Conservation (phyloP, 1,140 invertebrate genomes). For the Coelopa frigida region DNA sequence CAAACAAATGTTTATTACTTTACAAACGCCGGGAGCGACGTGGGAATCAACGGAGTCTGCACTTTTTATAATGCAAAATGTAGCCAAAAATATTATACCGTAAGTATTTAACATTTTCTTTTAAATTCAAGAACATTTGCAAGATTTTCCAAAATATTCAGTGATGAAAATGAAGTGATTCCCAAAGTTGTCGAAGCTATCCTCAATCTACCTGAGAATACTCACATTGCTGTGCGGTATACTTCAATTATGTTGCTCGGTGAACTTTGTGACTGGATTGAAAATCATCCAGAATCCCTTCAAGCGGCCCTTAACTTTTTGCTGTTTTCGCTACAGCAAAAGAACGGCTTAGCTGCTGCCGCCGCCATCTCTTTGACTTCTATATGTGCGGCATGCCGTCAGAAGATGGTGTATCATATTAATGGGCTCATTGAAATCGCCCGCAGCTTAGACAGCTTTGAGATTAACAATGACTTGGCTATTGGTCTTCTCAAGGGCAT, state of each 20-base stretch:
- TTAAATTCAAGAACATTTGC: background rate
- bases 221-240: constrained; percentile 80
- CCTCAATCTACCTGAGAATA: constrained; percentile 71
- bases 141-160: constrained; percentile 49
- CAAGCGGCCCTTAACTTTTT: constrained; percentile 76
- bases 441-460: constrained; percentile 68
- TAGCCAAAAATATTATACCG: constrained; percentile 93
- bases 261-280: constrained; percentile 93
- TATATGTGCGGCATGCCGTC: constrained; percentile 70
- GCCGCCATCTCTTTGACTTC: constrained; percentile 60
- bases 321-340: constrained; percentile 61
- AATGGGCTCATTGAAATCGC: constrained; percentile 74
- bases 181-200: constrained; percentile 90
- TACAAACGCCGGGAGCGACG: constrained; percentile 59
- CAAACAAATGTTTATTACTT: constrained; percentile 76
- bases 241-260: constrained; percentile 86
- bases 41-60: constrained; percentile 95
- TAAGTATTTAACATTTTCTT: constrained; percentile 59
- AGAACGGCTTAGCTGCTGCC: constrained; percentile 64
- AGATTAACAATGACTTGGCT: constrained; percentile 72
- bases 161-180: constrained; percentile 85
- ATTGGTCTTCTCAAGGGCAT: constrained; percentile 75
- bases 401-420: constrained; percentile 75
- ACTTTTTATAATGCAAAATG: constrained; percentile 90
- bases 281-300: constrained; percentile 73